Evolutionary conservation across 2,888 invertebrate genomes (phyloP).

Genomic region (Rhaphigaster nebulosa): DNA sequence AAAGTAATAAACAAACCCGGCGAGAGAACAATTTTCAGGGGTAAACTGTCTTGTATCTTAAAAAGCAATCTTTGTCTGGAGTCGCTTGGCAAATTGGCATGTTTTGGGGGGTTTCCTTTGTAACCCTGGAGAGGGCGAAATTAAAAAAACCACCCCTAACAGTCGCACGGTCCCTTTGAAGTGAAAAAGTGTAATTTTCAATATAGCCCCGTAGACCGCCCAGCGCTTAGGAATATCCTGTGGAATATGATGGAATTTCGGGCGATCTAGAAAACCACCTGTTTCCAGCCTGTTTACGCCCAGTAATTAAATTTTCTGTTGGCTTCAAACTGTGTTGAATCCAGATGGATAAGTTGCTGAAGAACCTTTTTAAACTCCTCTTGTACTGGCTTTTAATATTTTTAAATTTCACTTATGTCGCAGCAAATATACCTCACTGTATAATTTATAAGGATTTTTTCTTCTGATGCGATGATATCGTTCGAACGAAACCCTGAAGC

Average conservation of each 20-base stretch:
- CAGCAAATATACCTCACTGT: too few relatives aligned
- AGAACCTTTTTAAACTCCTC: constrained; percentile 19
- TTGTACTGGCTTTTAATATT: not conserved
- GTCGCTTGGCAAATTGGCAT: constrained; percentile 37
- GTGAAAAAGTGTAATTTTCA: constrained; percentile 49
- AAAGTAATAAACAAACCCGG: constrained; percentile 33
- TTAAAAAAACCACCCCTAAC: constrained; percentile 49
- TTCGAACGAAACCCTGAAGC: too few relatives aligned
- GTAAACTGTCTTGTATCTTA: constrained; percentile 38
- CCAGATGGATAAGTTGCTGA: not conserved
- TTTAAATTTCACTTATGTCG: too few relatives aligned
- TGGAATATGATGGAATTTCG: constrained; percentile 36
- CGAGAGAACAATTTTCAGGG: not conserved
- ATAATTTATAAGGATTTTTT: too few relatives aligned
- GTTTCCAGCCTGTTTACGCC: constrained; percentile 27
- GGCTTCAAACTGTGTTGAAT: not conserved
- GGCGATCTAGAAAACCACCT: constrained; percentile 27
- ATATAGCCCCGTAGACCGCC: constrained; percentile 28
- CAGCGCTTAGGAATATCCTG: not conserved
- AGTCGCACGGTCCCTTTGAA: constrained; percentile 29
- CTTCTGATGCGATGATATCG: too few relatives aligned
- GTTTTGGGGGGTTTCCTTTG: constrained; percentile 47
- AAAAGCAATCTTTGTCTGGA: constrained; percentile 47
- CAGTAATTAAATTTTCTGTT: constrained; percentile 40
- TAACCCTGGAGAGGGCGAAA: constrained; percentile 9